Base-by-base conservation (phyloP, 2,888 invertebrate species). In the Agrotis exclamationis region DNA sequence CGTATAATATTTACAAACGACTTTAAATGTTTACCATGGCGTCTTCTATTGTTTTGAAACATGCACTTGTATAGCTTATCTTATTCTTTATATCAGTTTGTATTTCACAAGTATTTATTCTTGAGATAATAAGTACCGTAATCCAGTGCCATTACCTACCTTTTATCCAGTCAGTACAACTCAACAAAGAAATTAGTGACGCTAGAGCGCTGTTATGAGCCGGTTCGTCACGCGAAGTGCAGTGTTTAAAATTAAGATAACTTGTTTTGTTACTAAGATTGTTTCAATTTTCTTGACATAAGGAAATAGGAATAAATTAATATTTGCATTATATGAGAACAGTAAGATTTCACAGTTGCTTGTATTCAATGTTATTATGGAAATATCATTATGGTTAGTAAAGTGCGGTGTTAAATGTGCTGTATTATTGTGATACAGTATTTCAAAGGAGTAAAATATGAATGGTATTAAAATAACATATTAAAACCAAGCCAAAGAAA, bases 111-210 rank as follows among this genome's bases (percentile, higher is more conserved):
- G 59, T 77, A 63, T 75, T 56, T 76, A 45, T 56, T 44, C 20
- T 24, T 22, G 48, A 76, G 72, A 82, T 77, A 77, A 77, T 54
- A 28, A 54, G 18, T 54, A 20, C n/a, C 33, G 47, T 66, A 56
- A 76, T 66, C 59, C 13, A 56, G 39, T 28, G 39, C 16, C 16
- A 70, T 28, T 45, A 58, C 22, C n/a, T 45, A 58, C 22, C n/a
- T 58, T 68, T 47, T 72, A 63, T 71, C 56, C 70, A 5, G 47
- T 9, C 56, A 62, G 51, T 76, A 13, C 57, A 45, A n/a, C 9
- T 50, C 22, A 59, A 78, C 70, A 65, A 77, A 78, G 70, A n/a
- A 57, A 70, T 76, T 39, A 50, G 70, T 80, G 18, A 75, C 14
- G 33, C 47, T 18, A 13, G 33, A 62, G 22, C 24, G 54, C 59